Evolutionary conservation across 2,113 vertebrate genomes (phyloP), one percentile per base, ranked within the genome.

Genomic region (Bucco capensis): DNA sequence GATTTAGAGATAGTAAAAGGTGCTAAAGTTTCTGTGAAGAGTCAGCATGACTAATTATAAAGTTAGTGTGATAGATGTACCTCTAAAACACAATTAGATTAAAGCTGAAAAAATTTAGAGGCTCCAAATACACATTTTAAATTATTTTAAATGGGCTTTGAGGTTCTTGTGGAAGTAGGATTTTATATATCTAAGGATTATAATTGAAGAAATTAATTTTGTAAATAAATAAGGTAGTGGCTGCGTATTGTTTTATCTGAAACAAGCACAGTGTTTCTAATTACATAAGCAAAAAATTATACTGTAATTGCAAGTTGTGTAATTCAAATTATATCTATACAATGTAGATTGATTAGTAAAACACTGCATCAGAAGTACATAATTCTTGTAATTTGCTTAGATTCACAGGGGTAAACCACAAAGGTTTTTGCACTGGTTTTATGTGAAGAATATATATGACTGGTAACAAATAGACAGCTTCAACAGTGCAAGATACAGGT

Each of bases 321-420:
- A 88, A 93, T 95, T 96, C n/a, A 90, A 92, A 77, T 82, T 60
- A 13, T 27, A 58, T 51, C 37, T 92, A 51, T 87, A 86, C 86
- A 42, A 88, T 88, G 10, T 79, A 93, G 92, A 50, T 71, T 57
- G 51, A 61, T 91, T 92, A 83, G 19, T 31, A 86, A 92, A 93
- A 80, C 9, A 23, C 35, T 92, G 44, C 12, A 81, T 69, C 54
- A 87, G 79, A 87, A 47, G 75, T 44, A 18, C 14, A 4, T 75
- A 8, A 9, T 80, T 54, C 12, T 35, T 79, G 6, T 50, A 79
- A 19, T 61, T 49, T 76, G 10, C 18, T 22, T 28, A 30, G 8
- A 9, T 33, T 60, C 18, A 21, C 8, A 84, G 54, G 23, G 22
- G 9, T 72, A 78, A 71, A 49, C 31, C 6, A 54, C 31, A 79